Conservation (phyloP, 1,140 invertebrate species). For the Mya arenaria region DNA sequence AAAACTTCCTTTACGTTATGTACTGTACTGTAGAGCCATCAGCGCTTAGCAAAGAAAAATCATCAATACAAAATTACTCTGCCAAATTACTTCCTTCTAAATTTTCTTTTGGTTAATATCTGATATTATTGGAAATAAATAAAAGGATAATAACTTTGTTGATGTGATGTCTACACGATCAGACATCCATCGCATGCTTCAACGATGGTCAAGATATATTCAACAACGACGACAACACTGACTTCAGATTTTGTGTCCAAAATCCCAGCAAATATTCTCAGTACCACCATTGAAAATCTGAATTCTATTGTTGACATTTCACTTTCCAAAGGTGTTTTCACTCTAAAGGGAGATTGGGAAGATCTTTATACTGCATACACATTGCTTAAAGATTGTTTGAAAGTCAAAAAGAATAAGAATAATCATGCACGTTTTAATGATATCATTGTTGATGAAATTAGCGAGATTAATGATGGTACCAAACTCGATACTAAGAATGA, state of each 20-base stretch:
- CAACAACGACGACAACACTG: constrained; percentile 13
- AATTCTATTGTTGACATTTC: constrained; percentile 6
- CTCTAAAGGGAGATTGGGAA: constrained; percentile 33
- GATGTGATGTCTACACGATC: no score
- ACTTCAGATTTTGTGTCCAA: constrained; percentile 17
- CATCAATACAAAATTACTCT: no score
- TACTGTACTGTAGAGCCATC: no score
- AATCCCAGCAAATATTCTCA: not conserved
- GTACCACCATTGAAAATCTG: constrained; percentile 1
- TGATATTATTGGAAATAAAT: no score
- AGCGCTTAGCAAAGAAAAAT: no score
- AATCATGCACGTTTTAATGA: constrained; percentile 24
- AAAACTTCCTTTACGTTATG: no score
- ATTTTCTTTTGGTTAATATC: no score
- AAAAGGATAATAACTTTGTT: no score
- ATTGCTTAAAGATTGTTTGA: constrained; percentile 27
- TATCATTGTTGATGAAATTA: constrained; percentile 1
- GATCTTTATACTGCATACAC: constrained; percentile 29
- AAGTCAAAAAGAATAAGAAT: constrained; percentile 10
- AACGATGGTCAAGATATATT: constrained; percentile 25
- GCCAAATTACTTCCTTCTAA: no score
- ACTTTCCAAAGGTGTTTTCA: not conserved
- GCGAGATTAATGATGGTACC: no score
- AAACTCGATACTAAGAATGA: no score
- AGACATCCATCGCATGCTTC: no score